Percentiles rank a stretch among this genome's conserved stretches.
Evolutionary conservation across 2,113 vertebrate species (phyloP).

Genomic region (Melanostigma gelatinosum): DNA sequence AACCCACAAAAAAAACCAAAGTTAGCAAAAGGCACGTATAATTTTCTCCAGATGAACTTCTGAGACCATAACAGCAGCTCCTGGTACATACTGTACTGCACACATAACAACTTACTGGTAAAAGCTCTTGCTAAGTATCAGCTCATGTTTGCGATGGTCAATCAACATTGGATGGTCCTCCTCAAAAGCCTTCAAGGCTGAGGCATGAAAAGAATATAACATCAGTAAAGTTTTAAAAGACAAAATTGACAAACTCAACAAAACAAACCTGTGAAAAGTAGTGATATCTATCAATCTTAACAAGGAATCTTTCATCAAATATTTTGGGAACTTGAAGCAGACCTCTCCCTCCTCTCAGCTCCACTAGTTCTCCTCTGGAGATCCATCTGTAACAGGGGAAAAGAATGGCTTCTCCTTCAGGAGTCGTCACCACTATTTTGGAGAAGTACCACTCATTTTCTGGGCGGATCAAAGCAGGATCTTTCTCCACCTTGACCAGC

Average conservation of each 20-base stretch:
- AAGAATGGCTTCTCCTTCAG: slow-evolving; percentile 53
- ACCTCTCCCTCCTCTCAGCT: slow-evolving; percentile 79
- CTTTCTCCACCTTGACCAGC: slow-evolving; percentile 76
- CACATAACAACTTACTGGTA: slow-evolving; percentile 63
- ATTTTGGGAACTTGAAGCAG: background rate
- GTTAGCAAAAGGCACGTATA: background rate
- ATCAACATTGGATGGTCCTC: slow-evolving; percentile 61
- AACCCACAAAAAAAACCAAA: background rate
- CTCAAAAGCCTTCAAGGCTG: slow-evolving; percentile 65
- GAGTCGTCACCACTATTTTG: slow-evolving; percentile 68
- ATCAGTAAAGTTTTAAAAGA: too few species aligned
- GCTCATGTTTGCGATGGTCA: slow-evolving; percentile 60
- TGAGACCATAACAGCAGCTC: background rate
- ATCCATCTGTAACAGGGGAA: slow-evolving; percentile 83
- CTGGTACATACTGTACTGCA: background rate
- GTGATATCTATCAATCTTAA: background rate
- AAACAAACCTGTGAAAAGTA: background rate
- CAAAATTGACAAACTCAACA: background rate
- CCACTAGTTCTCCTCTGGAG: slow-evolving; percentile 57
- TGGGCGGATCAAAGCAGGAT: slow-evolving; percentile 25
- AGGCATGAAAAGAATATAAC: background rate
- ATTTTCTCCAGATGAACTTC: background rate
- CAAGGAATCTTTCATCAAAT: background rate
- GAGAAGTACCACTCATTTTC: slow-evolving; percentile 82
- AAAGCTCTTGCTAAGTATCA: slow-evolving; percentile 22